Conservation (phyloP, 2,888 invertebrate genomes). For the Hirtodrosophila confusa region DNA sequence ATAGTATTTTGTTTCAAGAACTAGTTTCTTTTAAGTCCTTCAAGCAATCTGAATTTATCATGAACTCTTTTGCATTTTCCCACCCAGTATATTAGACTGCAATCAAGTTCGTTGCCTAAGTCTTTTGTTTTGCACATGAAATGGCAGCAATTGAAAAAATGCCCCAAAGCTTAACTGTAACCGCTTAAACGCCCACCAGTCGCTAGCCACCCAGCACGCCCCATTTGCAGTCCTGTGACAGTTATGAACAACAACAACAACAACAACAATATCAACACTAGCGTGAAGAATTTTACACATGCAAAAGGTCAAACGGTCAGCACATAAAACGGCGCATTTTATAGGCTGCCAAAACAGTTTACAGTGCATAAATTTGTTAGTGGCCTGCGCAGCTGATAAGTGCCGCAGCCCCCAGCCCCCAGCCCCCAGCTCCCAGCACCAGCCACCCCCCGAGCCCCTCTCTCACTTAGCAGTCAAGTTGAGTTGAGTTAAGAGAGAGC, state of each 20-base stretch:
- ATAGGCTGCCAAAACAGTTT: constrained; percentile 64
- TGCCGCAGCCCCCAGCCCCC: constrained; percentile 44
- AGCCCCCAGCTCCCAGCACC: not conserved
- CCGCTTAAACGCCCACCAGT: constrained; percentile 42
- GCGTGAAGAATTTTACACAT: constrained; percentile 55
- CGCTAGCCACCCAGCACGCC: constrained; percentile 54
- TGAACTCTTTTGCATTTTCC: constrained; percentile 7
- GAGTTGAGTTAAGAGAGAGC: constrained; percentile 48
- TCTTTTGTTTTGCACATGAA: constrained; percentile 48
- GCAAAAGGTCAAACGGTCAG: constrained; percentile 70
- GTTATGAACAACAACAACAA: constrained; percentile 36
- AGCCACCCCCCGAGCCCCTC: not conserved
- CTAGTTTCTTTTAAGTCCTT: not conserved
- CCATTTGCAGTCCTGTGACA: constrained; percentile 52
- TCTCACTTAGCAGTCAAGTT: not conserved
- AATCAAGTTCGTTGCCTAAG: constrained; percentile 52
- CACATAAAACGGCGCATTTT: constrained; percentile 67
- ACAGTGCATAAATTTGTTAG: constrained; percentile 66
- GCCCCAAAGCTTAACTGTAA: constrained; percentile 47
- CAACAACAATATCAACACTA: constrained; percentile 11
- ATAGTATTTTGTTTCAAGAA: constrained; percentile 7
- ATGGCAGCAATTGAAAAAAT: constrained; percentile 14
- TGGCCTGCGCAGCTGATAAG: constrained; percentile 57
- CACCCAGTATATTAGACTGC: constrained; percentile 3
- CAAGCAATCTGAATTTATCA: constrained; percentile 19